Conservation (phyloP, 2,888 invertebrate genomes). For the Lysandra bellargus region DNA sequence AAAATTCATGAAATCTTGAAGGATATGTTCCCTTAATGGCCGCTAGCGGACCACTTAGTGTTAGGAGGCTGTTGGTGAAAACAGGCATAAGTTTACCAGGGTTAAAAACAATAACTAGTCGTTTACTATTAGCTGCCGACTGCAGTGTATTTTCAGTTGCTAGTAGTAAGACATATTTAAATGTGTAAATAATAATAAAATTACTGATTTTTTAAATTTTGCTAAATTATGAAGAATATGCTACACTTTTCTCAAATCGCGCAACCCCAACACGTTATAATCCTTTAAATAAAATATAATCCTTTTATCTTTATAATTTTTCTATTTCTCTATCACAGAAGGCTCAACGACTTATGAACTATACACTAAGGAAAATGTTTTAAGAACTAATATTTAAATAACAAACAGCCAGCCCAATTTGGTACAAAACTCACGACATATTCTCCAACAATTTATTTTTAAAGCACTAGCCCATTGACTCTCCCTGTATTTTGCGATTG, state of each 20-base stretch:
- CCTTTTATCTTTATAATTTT: neutral
- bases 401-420: neutral
- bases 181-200: too few relatives aligned
- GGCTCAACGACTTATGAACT: neutral
- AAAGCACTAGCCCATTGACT: neutral
- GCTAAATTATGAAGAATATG: too few relatives aligned
- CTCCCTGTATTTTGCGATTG: neutral
- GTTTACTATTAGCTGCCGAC: neutral
- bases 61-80: too few relatives aligned
- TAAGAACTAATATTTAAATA: neutral
- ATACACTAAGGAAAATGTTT: neutral
- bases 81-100: too few relatives aligned
- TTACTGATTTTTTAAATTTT: too few relatives aligned
- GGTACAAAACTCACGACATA: neutral
- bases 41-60: too few relatives aligned
- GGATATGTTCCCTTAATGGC: too few relatives aligned
- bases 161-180: neutral
- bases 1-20: too few relatives aligned
- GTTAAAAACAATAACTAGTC: neutral
- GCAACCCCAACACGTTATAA: too few relatives aligned
- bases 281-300: neutral
- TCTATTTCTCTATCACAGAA: conserved; percentile 7
- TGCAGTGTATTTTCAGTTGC: neutral
- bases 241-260: too few relatives aligned
- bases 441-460: neutral